phyloP scores from a whole-genome alignment of 2,888 invertebrate species.

The Mellilla xanthometata region DNA sequence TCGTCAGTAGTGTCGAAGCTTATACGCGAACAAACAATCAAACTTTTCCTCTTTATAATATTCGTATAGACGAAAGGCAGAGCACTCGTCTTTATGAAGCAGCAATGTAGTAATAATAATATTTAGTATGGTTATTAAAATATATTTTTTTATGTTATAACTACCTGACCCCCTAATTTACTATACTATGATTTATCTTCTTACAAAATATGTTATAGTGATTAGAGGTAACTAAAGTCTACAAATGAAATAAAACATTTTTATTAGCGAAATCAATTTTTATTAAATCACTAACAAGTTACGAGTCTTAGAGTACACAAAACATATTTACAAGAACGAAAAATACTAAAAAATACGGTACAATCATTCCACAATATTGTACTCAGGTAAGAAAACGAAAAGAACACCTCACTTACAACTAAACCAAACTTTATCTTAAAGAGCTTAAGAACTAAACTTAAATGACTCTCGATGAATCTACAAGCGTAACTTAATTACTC shows the following conservation, averaged over 20 bases:
- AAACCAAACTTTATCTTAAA: conserved; percentile 48
- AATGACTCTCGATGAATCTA: conserved; percentile 11
- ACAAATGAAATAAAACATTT: conserved; percentile 39
- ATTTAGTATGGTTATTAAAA: no score
- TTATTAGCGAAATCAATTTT: conserved; percentile 59
- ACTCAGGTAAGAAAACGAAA: conserved; percentile 57
- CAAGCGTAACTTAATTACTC: not conserved
- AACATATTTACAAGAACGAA: conserved; percentile 62
- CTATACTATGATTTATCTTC: no score
- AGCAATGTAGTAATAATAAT: no score
- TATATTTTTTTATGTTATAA: no score
- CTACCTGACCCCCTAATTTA: no score
- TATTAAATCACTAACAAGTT: conserved; percentile 63
- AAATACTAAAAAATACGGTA: conserved; percentile 44
- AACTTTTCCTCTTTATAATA: no score
- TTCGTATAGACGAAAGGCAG: no score
- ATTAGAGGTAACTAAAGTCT: no score
- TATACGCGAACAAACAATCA: no score
- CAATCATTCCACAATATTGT: conserved; percentile 43
- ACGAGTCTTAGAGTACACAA: conserved; percentile 50
- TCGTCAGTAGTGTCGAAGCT: no score
- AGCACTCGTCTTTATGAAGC: no score
- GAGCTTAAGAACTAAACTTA: conserved; percentile 22
- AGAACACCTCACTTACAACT: conserved; percentile 43
- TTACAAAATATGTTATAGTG: no score